Percentiles rank a stretch among this genome's conserved stretches.
Conservation (phyloP, 2,888 invertebrate genomes). For the Amphimallon solstitiale region DNA sequence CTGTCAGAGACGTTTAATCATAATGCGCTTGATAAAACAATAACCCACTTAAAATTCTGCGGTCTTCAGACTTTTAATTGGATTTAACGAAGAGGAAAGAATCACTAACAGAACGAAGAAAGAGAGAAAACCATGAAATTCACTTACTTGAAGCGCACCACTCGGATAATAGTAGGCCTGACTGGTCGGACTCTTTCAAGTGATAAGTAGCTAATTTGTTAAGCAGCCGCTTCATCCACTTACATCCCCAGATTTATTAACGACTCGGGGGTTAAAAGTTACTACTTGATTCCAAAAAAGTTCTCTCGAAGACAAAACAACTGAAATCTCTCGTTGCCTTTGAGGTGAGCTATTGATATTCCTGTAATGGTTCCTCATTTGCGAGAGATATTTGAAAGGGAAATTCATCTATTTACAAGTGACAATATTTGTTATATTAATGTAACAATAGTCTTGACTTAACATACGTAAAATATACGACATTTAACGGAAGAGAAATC, state of each 20-base stretch:
- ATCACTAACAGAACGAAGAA: conserved; percentile 43
- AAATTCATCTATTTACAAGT: no score
- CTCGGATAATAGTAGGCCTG: conserved; percentile 42
- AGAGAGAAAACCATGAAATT: conserved; percentile 53
- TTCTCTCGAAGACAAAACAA: conserved; percentile 55
- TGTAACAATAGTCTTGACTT: no score
- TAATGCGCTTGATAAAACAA: conserved; percentile 39
- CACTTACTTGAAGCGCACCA: conserved; percentile 29
- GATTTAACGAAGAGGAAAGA: conserved; percentile 59
- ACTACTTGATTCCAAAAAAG: conserved; percentile 40
- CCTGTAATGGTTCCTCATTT: conserved; percentile 28
- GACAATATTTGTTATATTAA: no score
- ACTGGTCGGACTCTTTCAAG: conserved; percentile 57
- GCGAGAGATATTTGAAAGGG: not conserved
- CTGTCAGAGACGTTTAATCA: conserved; percentile 33
- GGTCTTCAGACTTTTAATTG: conserved; percentile 60
- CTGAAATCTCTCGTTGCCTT: conserved; percentile 36
- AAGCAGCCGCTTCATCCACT: conserved; percentile 61
- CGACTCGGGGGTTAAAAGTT: conserved; percentile 53
- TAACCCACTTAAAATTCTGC: conserved; percentile 60
- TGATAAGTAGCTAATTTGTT: conserved; percentile 63
- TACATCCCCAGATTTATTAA: conserved; percentile 60
- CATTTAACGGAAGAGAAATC: no score
- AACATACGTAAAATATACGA: no score
- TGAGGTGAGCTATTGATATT: conserved; percentile 52